Percentiles rank a stretch among this genome's conserved stretches.
phyloP scores from a whole-genome alignment of 2,797 vertebrate genomes.

The Miichthys miiuy region DNA sequence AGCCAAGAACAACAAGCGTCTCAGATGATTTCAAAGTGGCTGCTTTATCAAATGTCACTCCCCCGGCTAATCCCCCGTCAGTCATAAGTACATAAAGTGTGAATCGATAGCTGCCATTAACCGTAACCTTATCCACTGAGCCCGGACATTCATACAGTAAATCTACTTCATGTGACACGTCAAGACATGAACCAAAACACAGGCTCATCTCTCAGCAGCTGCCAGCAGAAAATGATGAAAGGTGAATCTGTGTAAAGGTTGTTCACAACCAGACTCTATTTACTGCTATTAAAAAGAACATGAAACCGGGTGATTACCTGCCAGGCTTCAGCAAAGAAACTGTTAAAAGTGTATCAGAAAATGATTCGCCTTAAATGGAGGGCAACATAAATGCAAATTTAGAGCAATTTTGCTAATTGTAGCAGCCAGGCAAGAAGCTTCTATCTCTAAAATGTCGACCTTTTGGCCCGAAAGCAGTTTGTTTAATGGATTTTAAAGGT shows the following conservation, averaged over 20 bases:
- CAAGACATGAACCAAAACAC: conserved; percentile 47
- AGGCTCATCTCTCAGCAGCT: conserved; percentile 45
- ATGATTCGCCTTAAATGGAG: conserved; percentile 49
- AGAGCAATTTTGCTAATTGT: conserved; percentile 61
- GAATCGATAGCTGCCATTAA: conserved; percentile 63
- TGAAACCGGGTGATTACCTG: conserved; percentile 53
- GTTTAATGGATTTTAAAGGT: conserved; percentile 58
- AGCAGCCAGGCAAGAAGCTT: conserved; percentile 31
- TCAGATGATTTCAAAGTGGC: conserved; percentile 37
- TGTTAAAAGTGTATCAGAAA: conserved; percentile 30
- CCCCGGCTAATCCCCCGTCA: conserved; percentile 41
- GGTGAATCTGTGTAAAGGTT: conserved; percentile 32
- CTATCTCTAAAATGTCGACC: conserved; percentile 35
- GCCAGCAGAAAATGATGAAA: conserved; percentile 13
- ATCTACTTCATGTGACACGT: conserved; percentile 41
- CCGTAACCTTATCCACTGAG: conserved; percentile 60
- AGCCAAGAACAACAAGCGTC: conserved; percentile 48
- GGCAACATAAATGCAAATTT: conserved; percentile 51
- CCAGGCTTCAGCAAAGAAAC: conserved; percentile 35
- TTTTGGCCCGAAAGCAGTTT: conserved; percentile 34
- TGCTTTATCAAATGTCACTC: conserved; percentile 52
- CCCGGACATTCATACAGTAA: conserved; percentile 50
- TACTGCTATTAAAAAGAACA: conserved; percentile 40
- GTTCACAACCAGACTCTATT: conserved; percentile 33
- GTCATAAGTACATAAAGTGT: conserved; percentile 53